These are phyloP conservation scores for Ornithoptera priamus DNA, from an alignment of 2,888 invertebrate species.

Conservation along the genomic window DNA sequence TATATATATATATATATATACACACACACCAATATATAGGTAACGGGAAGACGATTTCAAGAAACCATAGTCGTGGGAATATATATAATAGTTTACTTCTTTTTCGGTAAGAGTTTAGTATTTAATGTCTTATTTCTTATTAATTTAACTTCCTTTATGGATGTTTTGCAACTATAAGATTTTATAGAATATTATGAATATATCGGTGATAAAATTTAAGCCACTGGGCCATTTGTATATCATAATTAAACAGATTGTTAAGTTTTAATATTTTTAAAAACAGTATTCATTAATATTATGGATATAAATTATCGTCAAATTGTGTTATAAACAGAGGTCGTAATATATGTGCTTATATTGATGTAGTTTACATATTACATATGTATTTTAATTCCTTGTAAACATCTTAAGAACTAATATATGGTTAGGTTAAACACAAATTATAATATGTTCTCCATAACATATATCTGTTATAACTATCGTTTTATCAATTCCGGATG, in stretches of 20 bases:
- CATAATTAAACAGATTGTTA: background rate
- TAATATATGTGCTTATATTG: background rate
- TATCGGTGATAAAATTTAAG: background rate
- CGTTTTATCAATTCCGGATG: slow-evolving; percentile 1
- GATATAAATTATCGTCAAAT: background rate
- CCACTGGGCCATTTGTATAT: background rate
- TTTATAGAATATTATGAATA: background rate
- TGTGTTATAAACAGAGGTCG: background rate
- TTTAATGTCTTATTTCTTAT: background rate
- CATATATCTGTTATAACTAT: no score
- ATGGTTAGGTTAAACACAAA: background rate
- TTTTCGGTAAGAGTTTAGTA: background rate
- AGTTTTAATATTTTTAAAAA: background rate
- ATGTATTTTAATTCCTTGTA: background rate
- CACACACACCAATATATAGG: no score
- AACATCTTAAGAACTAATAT: background rate
- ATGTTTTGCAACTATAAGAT: background rate
- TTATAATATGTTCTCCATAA: background rate
- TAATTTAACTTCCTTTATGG: background rate
- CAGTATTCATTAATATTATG: background rate
- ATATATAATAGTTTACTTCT: no score
- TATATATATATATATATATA: no score
- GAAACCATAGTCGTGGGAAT: no score
- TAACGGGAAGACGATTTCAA: no score
- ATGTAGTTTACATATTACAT: background rate